phyloP scores from a whole-genome alignment of 2,888 invertebrate species.

The Heteromurus nitidus region DNA sequence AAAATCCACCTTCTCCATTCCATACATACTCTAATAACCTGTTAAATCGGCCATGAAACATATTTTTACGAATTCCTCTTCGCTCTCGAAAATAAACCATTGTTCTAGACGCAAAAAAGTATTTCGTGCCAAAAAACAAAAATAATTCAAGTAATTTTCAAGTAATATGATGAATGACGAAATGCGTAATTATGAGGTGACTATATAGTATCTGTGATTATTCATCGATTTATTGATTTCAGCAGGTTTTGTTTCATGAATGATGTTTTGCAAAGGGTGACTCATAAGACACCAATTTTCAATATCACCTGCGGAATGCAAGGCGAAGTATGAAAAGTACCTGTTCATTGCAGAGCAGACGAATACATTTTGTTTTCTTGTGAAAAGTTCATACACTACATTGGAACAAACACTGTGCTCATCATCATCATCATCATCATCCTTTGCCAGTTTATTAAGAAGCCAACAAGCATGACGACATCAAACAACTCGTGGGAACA shows the following conservation, averaged over 20 bases:
- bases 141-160: too few species aligned
- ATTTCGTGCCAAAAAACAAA: background rate
- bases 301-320: background rate
- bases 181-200: background rate
- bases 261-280: background rate
- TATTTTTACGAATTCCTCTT: background rate
- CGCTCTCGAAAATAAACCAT: background rate
- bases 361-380: background rate
- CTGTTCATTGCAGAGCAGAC: too few species aligned
- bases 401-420: background rate
- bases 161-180: too few species aligned
- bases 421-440: background rate
- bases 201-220: background rate
- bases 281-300: too few species aligned
- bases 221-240: background rate
- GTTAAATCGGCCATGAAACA: background rate
- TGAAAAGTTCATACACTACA: background rate
- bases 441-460: background rate
- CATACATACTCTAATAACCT: background rate
- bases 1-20: background rate
- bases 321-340: background rate
- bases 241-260: background rate
- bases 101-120: background rate
- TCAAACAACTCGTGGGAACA: slow-evolving; percentile 1
- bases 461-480: slow-evolving; percentile 3